A percentile compares a stretch with the other conserved stretches of the same genome.
Evolutionary conservation across 2,888 invertebrate genomes (phyloP).

Genomic region (Oscheius onirici): DNA sequence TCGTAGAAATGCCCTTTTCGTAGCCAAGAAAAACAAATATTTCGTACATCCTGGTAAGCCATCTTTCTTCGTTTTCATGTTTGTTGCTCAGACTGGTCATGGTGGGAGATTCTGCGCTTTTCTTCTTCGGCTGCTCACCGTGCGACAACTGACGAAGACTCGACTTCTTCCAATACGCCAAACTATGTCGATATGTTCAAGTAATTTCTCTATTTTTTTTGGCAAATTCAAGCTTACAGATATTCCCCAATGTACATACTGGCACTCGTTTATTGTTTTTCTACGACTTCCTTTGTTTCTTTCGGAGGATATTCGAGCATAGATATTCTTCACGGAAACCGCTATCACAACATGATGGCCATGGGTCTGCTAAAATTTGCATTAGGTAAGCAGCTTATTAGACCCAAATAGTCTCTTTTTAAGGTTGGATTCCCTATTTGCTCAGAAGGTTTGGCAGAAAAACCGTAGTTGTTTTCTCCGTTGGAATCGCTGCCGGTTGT

Average conservation of each 20-base stretch:
- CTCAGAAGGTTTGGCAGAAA: constrained; percentile 53
- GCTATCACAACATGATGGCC: constrained; percentile 52
- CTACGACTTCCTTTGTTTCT: constrained; percentile 57
- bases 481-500: constrained; percentile 32
- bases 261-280: constrained; percentile 65
- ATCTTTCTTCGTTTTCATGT: background rate
- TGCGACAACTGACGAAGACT: constrained; percentile 26
- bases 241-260: constrained; percentile 31
- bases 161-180: background rate
- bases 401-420: no score
- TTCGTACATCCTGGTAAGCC: background rate
- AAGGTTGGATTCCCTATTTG: constrained; percentile 62
- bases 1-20: constrained; percentile 28
- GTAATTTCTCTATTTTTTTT: background rate
- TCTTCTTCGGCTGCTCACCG: constrained; percentile 33
- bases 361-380: constrained; percentile 56
- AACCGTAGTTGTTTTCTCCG: constrained; percentile 58
- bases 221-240: constrained; percentile 35
- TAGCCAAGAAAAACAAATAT: constrained; percentile 23
- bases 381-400: background rate
- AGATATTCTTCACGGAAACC: constrained; percentile 65
- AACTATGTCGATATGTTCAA: constrained; percentile 22
- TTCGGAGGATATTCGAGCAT: constrained; percentile 64
- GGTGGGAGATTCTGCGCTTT: constrained; percentile 48
- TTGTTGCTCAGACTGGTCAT: constrained; percentile 20